Conservation (phyloP, 2,113 vertebrate genomes). For the Aleadryas rufinucha region DNA sequence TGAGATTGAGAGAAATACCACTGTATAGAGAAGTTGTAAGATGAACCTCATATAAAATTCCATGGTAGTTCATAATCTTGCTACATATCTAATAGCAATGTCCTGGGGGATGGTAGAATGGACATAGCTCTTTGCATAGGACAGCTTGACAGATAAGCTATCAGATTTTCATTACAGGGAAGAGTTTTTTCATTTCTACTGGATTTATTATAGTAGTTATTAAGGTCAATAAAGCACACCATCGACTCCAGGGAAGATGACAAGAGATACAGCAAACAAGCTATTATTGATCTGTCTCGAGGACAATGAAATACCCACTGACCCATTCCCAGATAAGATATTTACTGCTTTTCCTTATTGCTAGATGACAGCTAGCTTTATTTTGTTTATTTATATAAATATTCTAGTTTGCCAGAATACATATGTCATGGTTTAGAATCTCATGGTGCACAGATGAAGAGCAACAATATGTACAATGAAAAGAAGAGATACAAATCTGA, state of each 20-base stretch:
- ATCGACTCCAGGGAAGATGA: neutral
- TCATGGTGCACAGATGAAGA: neutral
- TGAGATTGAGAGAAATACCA: neutral
- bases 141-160: neutral
- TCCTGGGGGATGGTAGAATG: neutral
- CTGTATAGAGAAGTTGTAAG: neutral
- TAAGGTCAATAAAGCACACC: conserved; percentile 16
- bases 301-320: neutral
- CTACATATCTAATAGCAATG: neutral
- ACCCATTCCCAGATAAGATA: neutral
- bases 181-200: neutral
- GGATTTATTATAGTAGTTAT: conserved; percentile 28
- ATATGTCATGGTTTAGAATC: neutral
- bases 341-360: neutral
- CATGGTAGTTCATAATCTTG: neutral
- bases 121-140: neutral
- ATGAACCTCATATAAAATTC: neutral
- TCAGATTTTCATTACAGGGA: conserved; percentile 9
- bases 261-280: neutral
- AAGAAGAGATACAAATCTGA: neutral
- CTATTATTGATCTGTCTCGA: conserved; percentile 33
- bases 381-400: neutral
- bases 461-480: neutral
- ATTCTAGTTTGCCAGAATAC: neutral
- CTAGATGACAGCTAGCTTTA: neutral